Percentiles rank a stretch among this genome's conserved stretches.
phyloP scores from a whole-genome alignment of 2,797 vertebrate genomes.

The Catostomus latipinnis region DNA sequence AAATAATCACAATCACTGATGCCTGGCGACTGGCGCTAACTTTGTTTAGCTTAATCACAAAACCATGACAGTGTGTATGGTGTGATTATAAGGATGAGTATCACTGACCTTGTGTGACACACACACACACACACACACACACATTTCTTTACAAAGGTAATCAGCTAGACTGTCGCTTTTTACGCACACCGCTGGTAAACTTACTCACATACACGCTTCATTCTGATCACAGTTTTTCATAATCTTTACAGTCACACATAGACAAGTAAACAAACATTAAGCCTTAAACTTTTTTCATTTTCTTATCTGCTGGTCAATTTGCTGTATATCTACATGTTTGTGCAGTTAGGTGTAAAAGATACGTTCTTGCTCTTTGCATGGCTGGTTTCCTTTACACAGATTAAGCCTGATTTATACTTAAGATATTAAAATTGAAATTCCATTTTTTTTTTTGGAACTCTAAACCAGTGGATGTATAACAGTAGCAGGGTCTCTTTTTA shows the following conservation, averaged over 20 bases:
- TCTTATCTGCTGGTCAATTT: not conserved
- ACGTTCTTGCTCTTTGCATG: not conserved
- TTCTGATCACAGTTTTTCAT: not conserved
- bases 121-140: not conserved
- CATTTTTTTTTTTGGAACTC: no score
- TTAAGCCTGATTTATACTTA: no score
- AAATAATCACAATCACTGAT: constrained; percentile 23
- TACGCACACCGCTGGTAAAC: no score
- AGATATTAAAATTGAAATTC: no score
- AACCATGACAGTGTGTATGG: constrained; percentile 37
- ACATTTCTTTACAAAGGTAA: not conserved
- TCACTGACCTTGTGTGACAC: constrained; percentile 18
- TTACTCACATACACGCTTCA: not conserved
- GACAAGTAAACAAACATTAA: not conserved
- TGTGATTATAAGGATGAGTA: constrained; percentile 20
- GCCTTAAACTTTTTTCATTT: not conserved
- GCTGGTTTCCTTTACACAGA: not conserved
- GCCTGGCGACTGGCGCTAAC: constrained; percentile 45
- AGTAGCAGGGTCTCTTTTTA: no score
- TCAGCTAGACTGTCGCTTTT: not conserved
- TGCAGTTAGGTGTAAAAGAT: not conserved
- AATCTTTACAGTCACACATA: not conserved
- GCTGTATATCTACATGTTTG: not conserved
- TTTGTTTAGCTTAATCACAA: constrained; percentile 50
- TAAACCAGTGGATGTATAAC: no score